Conservation (phyloP, 1,140 invertebrate species). For the Chironomus tepperi region DNA sequence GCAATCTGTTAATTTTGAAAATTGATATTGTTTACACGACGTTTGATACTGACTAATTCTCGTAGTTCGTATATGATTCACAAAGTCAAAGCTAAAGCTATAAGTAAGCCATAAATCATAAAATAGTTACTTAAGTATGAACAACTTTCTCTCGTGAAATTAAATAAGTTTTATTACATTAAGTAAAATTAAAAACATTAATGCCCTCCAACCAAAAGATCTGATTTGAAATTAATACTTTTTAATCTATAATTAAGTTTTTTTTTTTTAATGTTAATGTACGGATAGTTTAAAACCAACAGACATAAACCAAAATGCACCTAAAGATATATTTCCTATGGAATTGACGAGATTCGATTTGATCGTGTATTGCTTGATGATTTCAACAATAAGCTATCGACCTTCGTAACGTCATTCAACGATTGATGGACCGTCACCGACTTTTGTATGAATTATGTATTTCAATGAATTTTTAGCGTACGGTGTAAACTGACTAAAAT, state of each 20-base stretch:
- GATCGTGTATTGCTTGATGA: too few species aligned
- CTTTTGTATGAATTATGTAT: slow-evolving; percentile 75
- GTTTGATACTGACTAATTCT: too few species aligned
- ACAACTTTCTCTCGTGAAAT: too few species aligned
- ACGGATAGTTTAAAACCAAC: too few species aligned
- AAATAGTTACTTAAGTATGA: too few species aligned
- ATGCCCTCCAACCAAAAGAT: not conserved
- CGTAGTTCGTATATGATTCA: too few species aligned
- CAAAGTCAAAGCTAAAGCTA: too few species aligned
- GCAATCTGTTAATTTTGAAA: too few species aligned
- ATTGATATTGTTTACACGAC: too few species aligned
- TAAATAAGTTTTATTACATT: not conserved
- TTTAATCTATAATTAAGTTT: not conserved
- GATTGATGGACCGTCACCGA: slow-evolving; percentile 56
- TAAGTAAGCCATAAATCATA: too few species aligned
- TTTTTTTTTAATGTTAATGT: too few species aligned
- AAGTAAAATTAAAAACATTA: not conserved
- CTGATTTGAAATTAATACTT: not conserved
- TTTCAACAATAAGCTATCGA: too few species aligned
- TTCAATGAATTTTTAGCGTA: slow-evolving; percentile 51
- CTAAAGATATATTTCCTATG: not conserved
- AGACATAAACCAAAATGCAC: not conserved
- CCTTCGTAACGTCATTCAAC: not conserved
- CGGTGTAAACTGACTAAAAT: not conserved
- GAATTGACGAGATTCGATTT: slow-evolving; percentile 1